These are phyloP conservation scores for Tympanuchus pallidicinctus DNA, from an alignment of 2,113 vertebrate genomes.

Conservation along the genomic window DNA sequence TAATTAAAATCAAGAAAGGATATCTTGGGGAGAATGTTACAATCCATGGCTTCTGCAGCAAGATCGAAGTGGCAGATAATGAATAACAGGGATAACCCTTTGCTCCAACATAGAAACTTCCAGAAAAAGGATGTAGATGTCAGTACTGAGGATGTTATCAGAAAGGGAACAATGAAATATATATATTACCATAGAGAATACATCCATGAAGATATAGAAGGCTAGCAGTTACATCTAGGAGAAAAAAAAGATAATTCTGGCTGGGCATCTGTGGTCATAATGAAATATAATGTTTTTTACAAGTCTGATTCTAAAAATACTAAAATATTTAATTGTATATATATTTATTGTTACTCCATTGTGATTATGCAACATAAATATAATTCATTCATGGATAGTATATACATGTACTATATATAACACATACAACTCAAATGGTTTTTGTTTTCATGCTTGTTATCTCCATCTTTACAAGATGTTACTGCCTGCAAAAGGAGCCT, in stretches of 20 bases:
- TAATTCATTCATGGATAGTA: not conserved
- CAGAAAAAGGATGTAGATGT: not conserved
- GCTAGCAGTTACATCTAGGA: not conserved
- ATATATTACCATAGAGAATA: not conserved
- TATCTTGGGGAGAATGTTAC: not conserved
- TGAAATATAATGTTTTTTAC: not conserved
- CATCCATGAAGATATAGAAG: not conserved
- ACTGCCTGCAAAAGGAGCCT: not conserved
- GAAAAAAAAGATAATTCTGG: not conserved
- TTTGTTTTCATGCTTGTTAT: rapidly evolving
- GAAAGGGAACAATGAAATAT: not conserved
- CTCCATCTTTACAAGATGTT: not conserved
- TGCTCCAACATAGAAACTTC: not conserved
- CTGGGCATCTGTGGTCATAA: not conserved
- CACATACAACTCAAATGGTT: not conserved
- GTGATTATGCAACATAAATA: not conserved
- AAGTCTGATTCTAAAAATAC: not conserved
- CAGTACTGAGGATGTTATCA: not conserved
- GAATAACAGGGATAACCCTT: not conserved
- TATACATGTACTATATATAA: not conserved
- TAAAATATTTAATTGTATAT: not conserved
- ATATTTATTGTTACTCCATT: not conserved
- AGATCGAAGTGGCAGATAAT: not conserved
- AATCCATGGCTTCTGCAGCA: not conserved
- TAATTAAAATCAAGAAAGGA: not conserved